Conservation (phyloP, 2,797 vertebrate genomes). For the Hypotaenidia okinawae region DNA sequence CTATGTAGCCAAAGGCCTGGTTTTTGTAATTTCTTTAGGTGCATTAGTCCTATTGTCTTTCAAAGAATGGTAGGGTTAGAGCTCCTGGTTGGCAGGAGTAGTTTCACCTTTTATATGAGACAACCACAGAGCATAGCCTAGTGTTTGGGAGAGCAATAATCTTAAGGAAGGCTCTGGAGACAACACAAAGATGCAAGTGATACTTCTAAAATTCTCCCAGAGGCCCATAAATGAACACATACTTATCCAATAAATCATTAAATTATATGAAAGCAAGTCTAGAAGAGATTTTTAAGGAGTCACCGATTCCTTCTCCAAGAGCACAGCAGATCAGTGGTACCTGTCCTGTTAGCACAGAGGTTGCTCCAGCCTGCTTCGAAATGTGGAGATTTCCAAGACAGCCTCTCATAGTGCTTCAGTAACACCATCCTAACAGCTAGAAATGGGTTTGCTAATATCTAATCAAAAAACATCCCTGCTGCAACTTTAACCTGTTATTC, state of each 20-base stretch:
- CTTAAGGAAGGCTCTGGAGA: not conserved
- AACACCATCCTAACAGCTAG: not conserved
- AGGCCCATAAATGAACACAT: not conserved
- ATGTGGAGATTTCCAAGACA: not conserved
- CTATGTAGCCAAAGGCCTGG: not conserved
- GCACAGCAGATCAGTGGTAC: not conserved
- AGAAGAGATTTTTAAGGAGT: not conserved
- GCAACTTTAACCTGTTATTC: conserved; percentile 49
- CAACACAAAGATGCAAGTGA: not conserved
- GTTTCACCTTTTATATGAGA: not conserved
- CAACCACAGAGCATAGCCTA: not conserved
- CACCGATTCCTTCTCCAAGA: not conserved
- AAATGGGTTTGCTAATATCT: not conserved
- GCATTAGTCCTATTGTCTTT: not conserved
- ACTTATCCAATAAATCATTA: not conserved
- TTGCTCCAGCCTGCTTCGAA: not conserved
- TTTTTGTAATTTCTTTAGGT: not conserved
- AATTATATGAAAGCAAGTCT: not conserved
- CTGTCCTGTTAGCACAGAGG: not conserved
- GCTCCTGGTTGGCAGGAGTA: not conserved
- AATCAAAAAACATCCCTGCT: not conserved
- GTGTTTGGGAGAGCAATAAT: not conserved
- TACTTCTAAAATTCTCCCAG: not conserved
- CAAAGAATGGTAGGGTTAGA: not conserved
- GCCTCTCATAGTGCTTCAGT: not conserved